Evolutionary conservation across 2,113 vertebrate genomes (phyloP).

Genomic region (Rhinichthys klamathensis): DNA sequence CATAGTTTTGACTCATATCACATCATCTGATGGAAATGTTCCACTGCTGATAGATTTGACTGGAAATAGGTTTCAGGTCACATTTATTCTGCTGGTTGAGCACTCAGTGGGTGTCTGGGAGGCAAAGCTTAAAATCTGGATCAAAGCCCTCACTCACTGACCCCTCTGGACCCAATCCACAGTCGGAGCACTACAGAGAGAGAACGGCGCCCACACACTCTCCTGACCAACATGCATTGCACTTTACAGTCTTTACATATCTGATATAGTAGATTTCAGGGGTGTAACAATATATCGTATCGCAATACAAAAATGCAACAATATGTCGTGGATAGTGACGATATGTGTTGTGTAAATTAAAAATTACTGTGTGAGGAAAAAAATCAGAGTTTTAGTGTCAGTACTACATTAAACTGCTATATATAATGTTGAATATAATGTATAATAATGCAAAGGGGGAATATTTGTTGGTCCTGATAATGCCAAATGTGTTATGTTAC

Average conservation of each 20-base stretch:
- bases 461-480: too few relatives aligned
- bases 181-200: conserved; percentile 6
- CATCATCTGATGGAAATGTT: not conserved
- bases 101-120: conserved; percentile 34
- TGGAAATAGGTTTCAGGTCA: conserved; percentile 32
- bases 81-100: conserved; percentile 42
- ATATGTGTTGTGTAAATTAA: too few relatives aligned
- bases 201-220: conserved; percentile 37
- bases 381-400: too few relatives aligned
- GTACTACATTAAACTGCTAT: too few relatives aligned
- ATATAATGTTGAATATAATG: too few relatives aligned
- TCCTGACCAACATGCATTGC: not conserved
- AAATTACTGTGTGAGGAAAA: too few relatives aligned
- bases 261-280: not conserved
- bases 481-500: too few relatives aligned
- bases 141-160: conserved; percentile 40
- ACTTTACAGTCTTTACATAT: not conserved
- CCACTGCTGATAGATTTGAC: conserved; percentile 6
- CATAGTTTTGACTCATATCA: not conserved
- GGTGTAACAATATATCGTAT: too few relatives aligned
- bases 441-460: too few relatives aligned
- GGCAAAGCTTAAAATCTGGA: conserved; percentile 34
- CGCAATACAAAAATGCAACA: too few relatives aligned
- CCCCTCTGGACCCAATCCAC: conserved; percentile 13
- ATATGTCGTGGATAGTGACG: too few relatives aligned